phyloP scores from a whole-genome alignment of 92 coral and sea anemone species.

The Ricordea florida region DNA sequence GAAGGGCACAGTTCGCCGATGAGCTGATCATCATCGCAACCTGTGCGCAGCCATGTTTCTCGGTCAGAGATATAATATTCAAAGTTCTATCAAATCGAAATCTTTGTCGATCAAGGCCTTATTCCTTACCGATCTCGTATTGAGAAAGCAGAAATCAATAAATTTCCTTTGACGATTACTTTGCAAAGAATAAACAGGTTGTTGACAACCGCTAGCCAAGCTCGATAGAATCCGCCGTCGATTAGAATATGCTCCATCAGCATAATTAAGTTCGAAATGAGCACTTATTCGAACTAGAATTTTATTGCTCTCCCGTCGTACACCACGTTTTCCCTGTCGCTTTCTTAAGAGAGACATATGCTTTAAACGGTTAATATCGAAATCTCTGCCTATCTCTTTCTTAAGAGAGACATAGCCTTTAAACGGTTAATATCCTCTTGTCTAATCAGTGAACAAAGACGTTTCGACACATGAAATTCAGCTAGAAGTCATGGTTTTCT shows the following conservation, averaged over 20 bases:
- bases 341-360: background rate
- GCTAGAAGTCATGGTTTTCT: no score
- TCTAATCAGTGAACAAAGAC: no score
- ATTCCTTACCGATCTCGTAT: conserved; percentile 19
- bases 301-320: background rate
- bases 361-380: background rate
- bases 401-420: no score
- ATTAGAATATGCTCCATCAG: background rate
- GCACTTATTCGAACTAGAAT: background rate
- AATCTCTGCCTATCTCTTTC: no score
- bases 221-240: background rate
- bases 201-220: background rate
- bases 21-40: background rate
- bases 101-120: conserved; percentile 29
- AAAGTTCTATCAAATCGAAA: conserved; percentile 16
- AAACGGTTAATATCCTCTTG: no score
- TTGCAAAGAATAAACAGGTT: background rate
- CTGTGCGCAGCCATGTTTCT: conserved; percentile 4
- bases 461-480: no score
- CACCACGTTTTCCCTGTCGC: background rate
- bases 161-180: background rate
- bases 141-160: conserved; percentile 20
- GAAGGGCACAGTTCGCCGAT: conserved; percentile 15
- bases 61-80: conserved; percentile 11
- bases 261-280: background rate